Conservation (phyloP, 1,140 invertebrate species). For the silkworm (Bombyx mori) region DNA sequence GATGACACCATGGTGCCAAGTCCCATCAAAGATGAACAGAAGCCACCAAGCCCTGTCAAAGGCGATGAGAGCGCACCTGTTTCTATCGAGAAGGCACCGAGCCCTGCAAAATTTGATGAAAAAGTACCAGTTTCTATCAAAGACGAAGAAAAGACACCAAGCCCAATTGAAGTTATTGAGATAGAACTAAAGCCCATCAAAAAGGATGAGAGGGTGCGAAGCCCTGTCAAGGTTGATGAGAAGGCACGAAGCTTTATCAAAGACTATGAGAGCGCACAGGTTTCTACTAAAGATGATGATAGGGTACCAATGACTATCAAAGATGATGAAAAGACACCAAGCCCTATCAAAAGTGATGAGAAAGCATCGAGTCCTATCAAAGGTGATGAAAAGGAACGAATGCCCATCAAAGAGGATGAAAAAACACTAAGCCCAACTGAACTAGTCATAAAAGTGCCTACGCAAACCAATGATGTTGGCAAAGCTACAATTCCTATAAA, state of each 20-base stretch:
- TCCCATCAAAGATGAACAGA: background rate
- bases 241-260: background rate
- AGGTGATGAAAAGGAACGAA: background rate
- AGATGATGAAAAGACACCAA: background rate
- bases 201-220: background rate
- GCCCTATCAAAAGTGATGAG: background rate
- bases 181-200: background rate
- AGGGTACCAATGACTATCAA: background rate
- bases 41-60: background rate
- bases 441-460: too few species aligned
- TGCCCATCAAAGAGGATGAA: background rate
- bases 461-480: too few species aligned
- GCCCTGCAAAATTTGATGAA: background rate
- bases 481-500: too few species aligned
- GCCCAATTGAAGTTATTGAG: background rate
- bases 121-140: background rate
- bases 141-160: background rate
- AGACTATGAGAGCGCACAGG: background rate
- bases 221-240: background rate
- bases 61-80: background rate
- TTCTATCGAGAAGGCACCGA: background rate
- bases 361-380: background rate
- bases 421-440: conserved; percentile 2
- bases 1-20: conserved; percentile 5
- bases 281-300: background rate